Evolutionary conservation across 2,888 invertebrate species (phyloP), one percentile per base, ranked within the genome.

Genomic region (Lasioglossum malachurum): DNA sequence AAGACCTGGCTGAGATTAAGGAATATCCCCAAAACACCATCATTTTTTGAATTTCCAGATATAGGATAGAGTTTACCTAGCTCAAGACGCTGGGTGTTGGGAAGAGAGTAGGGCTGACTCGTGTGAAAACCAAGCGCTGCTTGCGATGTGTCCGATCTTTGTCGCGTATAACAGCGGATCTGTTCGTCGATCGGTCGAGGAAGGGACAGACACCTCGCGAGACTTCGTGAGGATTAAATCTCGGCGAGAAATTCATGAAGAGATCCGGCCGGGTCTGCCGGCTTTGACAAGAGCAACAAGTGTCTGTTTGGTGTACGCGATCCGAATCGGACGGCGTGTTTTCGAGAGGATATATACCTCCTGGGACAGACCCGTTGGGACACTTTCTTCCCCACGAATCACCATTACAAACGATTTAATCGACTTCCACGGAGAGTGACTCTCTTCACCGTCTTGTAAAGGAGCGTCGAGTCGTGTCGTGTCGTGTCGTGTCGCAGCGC

Each of bases 231-330:
- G 67, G 67, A 35, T 67, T 67, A 31, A 64, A 64, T 76, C 41
- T 35, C 35, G 44, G 19, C 5, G 10, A 14, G 60, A 35, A 77
- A 67, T 46, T 46, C 41, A 23, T 14, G 23, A 31, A 69, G 46
- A 78, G 69, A 78, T 69, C 19, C 38, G 19, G 49, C 7, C 14
- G 1, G 31, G 35, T 67, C 23, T 10, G 27, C 14, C n/a, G 10
- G 35, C 19, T 57, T 35, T 19, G 71, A 71, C 57, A 38, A 46
- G 46, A 81, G 57, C 71, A 81, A 78, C 81, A 81, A 81, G 71
- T 81, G 57, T 78, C 80, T 10, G 79, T 46, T 53, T 38, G 79
- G 53, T 38, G 57, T 19, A 16, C 31, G 35, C 71, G 31, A 69
- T 31, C 7, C 67, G 67, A 35, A 31, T 44, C 31, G 69, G 14